Percentiles rank a stretch among this genome's conserved stretches.
Conservation (phyloP, 2,113 vertebrate genomes). For the Eulacestoma nigropectus region DNA sequence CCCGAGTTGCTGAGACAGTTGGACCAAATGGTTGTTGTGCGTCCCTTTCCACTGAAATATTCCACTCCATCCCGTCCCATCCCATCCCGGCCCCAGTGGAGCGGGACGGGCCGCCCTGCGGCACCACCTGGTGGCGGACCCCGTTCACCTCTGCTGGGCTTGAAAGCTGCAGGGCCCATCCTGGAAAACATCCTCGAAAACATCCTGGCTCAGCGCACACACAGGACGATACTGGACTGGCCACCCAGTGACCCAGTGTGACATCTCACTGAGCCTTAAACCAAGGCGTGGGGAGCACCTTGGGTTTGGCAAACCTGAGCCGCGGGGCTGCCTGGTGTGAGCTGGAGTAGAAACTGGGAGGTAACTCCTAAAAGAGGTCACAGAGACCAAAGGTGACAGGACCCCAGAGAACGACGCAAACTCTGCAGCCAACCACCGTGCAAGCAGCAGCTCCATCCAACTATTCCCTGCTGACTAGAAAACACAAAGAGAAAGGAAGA, state of each 20-base stretch:
- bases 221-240: no score
- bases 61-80: fast-evolving
- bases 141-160: neutral
- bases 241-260: neutral
- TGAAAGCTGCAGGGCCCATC: neutral
- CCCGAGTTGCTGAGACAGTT: fast-evolving
- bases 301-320: neutral
- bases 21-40: neutral
- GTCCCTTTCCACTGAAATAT: neutral
- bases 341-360: fast-evolving
- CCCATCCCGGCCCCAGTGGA: fast-evolving
- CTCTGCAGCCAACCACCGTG: neutral
- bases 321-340: fast-evolving
- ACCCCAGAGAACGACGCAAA: fast-evolving
- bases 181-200: neutral
- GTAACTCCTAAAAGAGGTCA: neutral
- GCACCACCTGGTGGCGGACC: neutral
- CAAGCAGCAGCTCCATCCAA: neutral
- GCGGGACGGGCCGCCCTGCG: neutral
- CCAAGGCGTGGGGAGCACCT: no score
- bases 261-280: neutral
- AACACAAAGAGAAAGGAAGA: neutral
- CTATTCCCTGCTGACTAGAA: fast-evolving
- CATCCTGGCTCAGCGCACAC: neutral
- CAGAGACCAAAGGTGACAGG: neutral